Percentiles rank a stretch among this genome's conserved stretches.
phyloP scores from a whole-genome alignment of 2,797 vertebrate genomes.

The Epinephelus awoara region DNA sequence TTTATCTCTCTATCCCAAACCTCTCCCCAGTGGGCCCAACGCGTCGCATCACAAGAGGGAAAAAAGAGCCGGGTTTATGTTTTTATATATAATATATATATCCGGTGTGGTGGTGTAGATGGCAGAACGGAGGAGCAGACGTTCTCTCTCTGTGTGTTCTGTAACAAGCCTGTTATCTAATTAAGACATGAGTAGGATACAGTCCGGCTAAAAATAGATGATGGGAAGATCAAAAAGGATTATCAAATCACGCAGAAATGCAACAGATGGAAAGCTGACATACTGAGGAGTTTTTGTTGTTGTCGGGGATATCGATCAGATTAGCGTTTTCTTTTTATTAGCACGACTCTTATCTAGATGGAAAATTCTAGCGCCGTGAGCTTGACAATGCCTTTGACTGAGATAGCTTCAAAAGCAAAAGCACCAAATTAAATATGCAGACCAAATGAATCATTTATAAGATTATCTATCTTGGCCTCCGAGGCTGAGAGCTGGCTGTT shows the following conservation, averaged over 20 bases:
- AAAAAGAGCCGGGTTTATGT: neutral
- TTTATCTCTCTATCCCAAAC: conserved; percentile 2
- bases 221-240: conserved; percentile 8
- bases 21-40: neutral
- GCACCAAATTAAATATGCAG: conserved; percentile 78
- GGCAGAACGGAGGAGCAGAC: conserved; percentile 36
- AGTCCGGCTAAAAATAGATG: conserved; percentile 12
- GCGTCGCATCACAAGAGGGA: conserved; percentile 41
- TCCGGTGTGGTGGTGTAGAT: conserved; percentile 28
- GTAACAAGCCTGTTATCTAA: conserved; percentile 33
- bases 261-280: conserved; percentile 19
- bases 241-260: conserved; percentile 18
- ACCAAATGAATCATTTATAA: conserved; percentile 78
- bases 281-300: neutral
- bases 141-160: conserved; percentile 19
- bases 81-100: conserved; percentile 4
- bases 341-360: neutral
- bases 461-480: conserved; percentile 69
- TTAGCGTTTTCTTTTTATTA: conserved; percentile 2
- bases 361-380: conserved; percentile 23
- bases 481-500: conserved; percentile 31
- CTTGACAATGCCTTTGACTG: conserved; percentile 52
- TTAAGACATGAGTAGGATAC: conserved; percentile 24
- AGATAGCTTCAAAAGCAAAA: conserved; percentile 66
- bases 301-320: neutral